These are phyloP conservation scores for Colinus virginianus DNA, from an alignment of 2,113 vertebrate species.

Conservation along the genomic window DNA sequence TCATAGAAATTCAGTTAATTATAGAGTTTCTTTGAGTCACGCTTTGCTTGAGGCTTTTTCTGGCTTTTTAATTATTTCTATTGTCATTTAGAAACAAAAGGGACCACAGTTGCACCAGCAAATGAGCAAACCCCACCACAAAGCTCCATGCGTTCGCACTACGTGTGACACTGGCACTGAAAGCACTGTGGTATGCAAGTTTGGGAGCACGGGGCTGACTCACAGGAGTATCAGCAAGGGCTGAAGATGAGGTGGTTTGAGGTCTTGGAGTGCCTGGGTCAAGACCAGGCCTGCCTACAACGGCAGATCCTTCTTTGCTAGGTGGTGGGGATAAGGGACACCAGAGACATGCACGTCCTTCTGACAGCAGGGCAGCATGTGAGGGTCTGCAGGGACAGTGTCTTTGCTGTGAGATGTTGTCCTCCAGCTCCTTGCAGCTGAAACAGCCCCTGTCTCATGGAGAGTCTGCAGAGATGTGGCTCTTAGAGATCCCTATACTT, in stretches of 20 bases:
- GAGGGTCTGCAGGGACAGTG: rapidly evolving
- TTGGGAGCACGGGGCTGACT: neutral
- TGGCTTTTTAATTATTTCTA: neutral
- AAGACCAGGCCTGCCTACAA: slow-evolving; percentile 19
- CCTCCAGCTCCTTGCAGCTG: neutral
- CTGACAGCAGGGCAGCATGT: neutral
- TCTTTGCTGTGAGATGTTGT: neutral
- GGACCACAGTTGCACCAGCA: neutral
- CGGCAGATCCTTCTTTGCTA: neutral
- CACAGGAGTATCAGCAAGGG: neutral
- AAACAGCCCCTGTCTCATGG: neutral
- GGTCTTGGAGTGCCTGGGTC: neutral
- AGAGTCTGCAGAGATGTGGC: neutral
- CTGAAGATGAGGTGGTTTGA: neutral
- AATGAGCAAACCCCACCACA: neutral
- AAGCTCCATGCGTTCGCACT: neutral
- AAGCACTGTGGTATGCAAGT: neutral
- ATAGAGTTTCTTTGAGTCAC: neutral
- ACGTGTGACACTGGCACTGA: neutral
- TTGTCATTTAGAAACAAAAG: neutral
- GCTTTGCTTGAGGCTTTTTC: neutral
- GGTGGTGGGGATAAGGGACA: neutral
- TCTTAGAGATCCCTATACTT: neutral
- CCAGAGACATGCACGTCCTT: neutral
- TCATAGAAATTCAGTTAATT: slow-evolving; percentile 13